phyloP scores from a whole-genome alignment of 2,888 invertebrate genomes.

The Epistrophe eligans region DNA sequence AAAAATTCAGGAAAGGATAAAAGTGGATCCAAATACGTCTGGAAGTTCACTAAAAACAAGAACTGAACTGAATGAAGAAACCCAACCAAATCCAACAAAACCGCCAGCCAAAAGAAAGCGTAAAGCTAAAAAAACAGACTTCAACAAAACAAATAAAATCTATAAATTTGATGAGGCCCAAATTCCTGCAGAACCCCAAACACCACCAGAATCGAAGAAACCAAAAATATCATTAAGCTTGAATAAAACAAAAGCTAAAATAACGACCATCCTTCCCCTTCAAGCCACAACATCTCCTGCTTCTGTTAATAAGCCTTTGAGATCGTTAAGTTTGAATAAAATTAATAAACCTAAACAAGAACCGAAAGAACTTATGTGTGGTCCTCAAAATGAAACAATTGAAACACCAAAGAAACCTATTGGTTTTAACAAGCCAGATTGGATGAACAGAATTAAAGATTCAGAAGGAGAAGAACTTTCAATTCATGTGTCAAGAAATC shows the following conservation, averaged over 20 bases:
- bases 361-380: not conserved
- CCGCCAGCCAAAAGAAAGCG: slow-evolving; percentile 21
- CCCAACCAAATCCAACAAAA: not conserved
- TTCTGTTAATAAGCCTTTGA: not conserved
- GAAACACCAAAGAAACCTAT: not conserved
- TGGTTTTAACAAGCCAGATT: not conserved
- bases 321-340: not conserved
- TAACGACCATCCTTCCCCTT: not conserved
- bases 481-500: not conserved
- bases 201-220: not conserved
- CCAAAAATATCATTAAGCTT: not conserved
- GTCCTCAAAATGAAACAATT: not conserved
- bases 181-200: not conserved
- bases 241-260: not conserved
- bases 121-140: not conserved
- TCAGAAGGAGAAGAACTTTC: not conserved
- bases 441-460: not conserved
- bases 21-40: not conserved
- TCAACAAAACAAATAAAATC: not conserved
- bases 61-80: not conserved
- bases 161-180: slow-evolving; percentile 1
- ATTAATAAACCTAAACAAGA: not conserved
- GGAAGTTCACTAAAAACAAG: not conserved
- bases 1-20: not conserved
- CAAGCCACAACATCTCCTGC: not conserved